These are phyloP conservation scores for Scaeva pyrastri DNA, from an alignment of 2,888 invertebrate species.

Conservation along the genomic window DNA sequence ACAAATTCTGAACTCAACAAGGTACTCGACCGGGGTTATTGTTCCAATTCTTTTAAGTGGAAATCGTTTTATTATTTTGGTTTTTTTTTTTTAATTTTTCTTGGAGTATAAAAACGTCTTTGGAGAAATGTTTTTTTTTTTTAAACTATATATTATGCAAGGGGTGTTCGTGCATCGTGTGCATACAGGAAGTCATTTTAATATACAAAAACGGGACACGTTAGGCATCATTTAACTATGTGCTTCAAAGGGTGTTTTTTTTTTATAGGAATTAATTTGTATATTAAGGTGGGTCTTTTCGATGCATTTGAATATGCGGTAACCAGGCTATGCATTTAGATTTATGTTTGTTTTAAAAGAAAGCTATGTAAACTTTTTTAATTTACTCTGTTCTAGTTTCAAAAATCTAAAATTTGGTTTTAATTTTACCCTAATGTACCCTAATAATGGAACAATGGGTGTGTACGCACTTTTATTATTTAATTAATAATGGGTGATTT, in stretches of 20 bases:
- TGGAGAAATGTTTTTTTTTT: background rate
- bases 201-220: conserved; percentile 40
- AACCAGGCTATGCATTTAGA: no score
- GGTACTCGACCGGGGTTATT: conserved; percentile 59
- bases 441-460: no score
- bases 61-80: conserved; percentile 39
- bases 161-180: conserved; percentile 8
- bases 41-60: conserved; percentile 55
- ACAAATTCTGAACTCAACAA: conserved; percentile 37
- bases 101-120: conserved; percentile 22
- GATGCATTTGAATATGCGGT: no score
- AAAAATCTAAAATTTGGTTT: no score
- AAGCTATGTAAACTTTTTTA: no score
- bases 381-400: no score
- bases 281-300: no score
- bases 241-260: conserved; percentile 19
- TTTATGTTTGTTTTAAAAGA: no score
- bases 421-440: no score
- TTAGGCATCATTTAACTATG: conserved; percentile 54
- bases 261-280: no score
- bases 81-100: background rate
- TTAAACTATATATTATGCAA: conserved; percentile 1
- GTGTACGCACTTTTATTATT: no score
- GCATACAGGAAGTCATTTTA: conserved; percentile 43
- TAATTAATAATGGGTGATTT: no score